Evolutionary conservation across 2,113 vertebrate species (phyloP).

Genomic region (Cochlearius cochlearius): DNA sequence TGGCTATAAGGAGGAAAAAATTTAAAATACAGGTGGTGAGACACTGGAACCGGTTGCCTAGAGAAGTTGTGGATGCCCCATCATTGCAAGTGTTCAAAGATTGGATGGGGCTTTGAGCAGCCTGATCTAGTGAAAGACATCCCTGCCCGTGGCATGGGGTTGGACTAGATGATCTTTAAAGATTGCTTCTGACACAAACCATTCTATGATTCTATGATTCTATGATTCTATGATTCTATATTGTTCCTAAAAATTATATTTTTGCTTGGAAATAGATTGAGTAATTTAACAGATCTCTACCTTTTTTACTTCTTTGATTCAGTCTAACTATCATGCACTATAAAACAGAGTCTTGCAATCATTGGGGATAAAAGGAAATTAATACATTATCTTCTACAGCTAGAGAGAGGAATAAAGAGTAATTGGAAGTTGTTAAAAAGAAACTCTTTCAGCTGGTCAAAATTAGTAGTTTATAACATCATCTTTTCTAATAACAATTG

Average conservation of each 20-base stretch:
- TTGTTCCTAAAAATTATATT: background rate
- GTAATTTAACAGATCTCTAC: background rate
- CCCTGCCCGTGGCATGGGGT: background rate
- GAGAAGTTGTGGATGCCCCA: background rate
- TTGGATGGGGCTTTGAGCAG: background rate
- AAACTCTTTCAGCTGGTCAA: background rate
- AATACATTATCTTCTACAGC: background rate
- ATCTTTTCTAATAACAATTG: background rate
- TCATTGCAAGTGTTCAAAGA: background rate
- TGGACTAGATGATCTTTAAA: background rate
- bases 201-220: background rate
- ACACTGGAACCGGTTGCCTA: background rate
- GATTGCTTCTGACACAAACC: background rate
- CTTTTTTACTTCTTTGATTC: background rate
- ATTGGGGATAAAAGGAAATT: background rate
- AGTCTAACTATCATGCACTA: background rate
- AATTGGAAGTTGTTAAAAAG: conserved; percentile 5
- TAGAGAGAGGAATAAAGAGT: background rate
- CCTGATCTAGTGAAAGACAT: background rate
- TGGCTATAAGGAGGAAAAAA: background rate
- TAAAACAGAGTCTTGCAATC: background rate
- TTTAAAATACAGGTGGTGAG: background rate
- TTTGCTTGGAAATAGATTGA: background rate
- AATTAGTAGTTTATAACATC: conserved; percentile 11
- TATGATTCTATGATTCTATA: background rate